Evolutionary conservation across 2,888 invertebrate species (phyloP), one percentile per base, ranked within the genome.

Genomic region (Melitaea athalia): DNA sequence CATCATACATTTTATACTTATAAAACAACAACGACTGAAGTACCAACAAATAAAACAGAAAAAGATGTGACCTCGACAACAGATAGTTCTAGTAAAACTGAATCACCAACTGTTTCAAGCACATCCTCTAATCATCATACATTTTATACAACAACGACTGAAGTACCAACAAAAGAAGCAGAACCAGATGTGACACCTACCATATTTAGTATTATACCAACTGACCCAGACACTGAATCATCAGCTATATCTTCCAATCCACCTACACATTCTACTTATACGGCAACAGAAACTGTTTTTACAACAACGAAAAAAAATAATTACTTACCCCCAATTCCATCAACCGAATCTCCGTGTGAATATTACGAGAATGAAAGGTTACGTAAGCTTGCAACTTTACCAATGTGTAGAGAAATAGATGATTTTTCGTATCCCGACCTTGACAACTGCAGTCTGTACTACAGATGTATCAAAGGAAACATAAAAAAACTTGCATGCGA

Each of bases 391-490:
- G 15, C 45, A 15, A 45, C 45, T 6, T 38, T 45, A 5, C 68
- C 59, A 5, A 11, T 17, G 10, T 72, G 70, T 43, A 42, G 52
- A 59, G 15, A 31, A 5, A 33, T 10, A 15, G 64, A 67, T 15
- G 53, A 49, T 4, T 71, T 64, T 11, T 24, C 43, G 4, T 72
- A 59, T 17, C 68, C 71, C 7, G 72, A 74, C 53, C 50, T 59
- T 5, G 53, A 14, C 2, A 45, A 71, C 42, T 72, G 74, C 45
- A 67, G 45, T 15, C 57, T 24, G 24, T 75, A 71, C 52, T 71
- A 67, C 11, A 42, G 53, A 17, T 75, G 75, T 52, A 63, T 57
- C 10, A 62, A 64, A 45, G 72, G 71, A 12, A 43, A 3, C 15
- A 55, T 71, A 43, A 43, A 33, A 5, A 72, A 31, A 49, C 14